Evolutionary conservation across 2,888 invertebrate species (phyloP).

Genomic region (Drosophila picticornis): DNA sequence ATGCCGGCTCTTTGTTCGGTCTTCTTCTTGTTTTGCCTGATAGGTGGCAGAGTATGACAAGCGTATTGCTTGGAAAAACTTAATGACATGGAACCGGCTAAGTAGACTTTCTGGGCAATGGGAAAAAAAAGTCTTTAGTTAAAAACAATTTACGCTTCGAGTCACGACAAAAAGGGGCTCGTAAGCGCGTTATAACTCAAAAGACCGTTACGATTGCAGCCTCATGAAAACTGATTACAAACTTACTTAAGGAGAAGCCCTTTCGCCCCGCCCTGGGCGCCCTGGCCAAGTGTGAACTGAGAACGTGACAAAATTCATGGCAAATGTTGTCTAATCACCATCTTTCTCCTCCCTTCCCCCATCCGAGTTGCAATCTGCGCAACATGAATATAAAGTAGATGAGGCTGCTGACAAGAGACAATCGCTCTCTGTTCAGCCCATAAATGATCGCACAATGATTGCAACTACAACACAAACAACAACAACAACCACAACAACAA

Average conservation of each 20-base stretch:
- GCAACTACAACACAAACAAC: slow-evolving; percentile 38
- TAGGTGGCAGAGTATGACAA: slow-evolving; percentile 60
- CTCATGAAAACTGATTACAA: slow-evolving; percentile 65
- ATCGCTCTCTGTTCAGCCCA: slow-evolving; percentile 30
- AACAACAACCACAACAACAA: slow-evolving; percentile 21
- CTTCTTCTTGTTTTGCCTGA: slow-evolving; percentile 5
- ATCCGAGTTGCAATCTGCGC: slow-evolving; percentile 35
- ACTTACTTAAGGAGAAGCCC: background rate
- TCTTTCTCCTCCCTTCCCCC: slow-evolving; percentile 4
- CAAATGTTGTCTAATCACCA: slow-evolving; percentile 71
- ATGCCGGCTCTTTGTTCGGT: slow-evolving; percentile 57
- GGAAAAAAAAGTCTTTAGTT: slow-evolving; percentile 22
- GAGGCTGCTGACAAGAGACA: slow-evolving; percentile 53
- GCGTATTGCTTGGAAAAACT: slow-evolving; percentile 55
- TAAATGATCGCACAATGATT: slow-evolving; percentile 63
- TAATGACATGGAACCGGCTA: slow-evolving; percentile 69
- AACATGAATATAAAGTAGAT: slow-evolving; percentile 63
- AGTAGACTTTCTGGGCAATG: slow-evolving; percentile 28
- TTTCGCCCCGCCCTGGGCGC: background rate
- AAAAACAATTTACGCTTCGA: slow-evolving; percentile 31
- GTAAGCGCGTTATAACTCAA: slow-evolving; percentile 54
- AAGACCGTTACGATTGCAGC: slow-evolving; percentile 57
- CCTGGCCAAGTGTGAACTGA: slow-evolving; percentile 41
- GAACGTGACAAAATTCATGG: slow-evolving; percentile 69
- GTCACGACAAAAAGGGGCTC: slow-evolving; percentile 21